These are phyloP conservation scores for Coelopa pilipes DNA, from an alignment of 2,888 invertebrate species.

Conservation along the genomic window DNA sequence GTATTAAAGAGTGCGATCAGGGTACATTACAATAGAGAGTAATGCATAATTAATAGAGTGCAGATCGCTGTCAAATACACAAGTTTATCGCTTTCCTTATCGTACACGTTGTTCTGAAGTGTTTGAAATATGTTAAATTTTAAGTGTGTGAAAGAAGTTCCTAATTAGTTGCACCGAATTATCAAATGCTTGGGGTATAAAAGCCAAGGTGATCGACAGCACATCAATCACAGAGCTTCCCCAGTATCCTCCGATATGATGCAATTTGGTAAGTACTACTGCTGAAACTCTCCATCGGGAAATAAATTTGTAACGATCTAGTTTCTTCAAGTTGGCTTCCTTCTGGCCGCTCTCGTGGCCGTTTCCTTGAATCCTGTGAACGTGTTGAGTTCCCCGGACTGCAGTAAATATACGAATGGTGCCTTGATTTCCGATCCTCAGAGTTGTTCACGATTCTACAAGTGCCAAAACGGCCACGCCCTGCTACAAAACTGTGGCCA, in stretches of 20 bases:
- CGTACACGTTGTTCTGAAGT: too few relatives aligned
- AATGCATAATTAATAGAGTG: too few relatives aligned
- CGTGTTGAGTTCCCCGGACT: constrained; percentile 25
- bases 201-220: neutral
- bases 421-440: constrained; percentile 23
- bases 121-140: too few relatives aligned
- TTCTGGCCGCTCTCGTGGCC: neutral
- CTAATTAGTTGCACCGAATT: too few relatives aligned
- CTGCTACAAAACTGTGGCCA: constrained; percentile 21
- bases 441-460: constrained; percentile 27
- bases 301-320: neutral
- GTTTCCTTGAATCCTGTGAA: constrained; percentile 1
- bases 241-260: neutral
- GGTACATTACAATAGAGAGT: too few relatives aligned
- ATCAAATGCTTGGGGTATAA: neutral
- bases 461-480: constrained; percentile 24
- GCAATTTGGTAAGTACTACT: constrained; percentile 10
- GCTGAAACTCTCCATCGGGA: neutral
- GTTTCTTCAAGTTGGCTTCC: constrained; percentile 3
- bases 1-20: too few relatives aligned
- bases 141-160: too few relatives aligned
- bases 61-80: too few relatives aligned
- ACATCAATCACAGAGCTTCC: constrained; percentile 5
- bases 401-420: constrained; percentile 22
- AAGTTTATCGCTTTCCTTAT: too few relatives aligned